Conservation (phyloP, 1,140 invertebrate genomes). For the Drosophila repleta region DNA sequence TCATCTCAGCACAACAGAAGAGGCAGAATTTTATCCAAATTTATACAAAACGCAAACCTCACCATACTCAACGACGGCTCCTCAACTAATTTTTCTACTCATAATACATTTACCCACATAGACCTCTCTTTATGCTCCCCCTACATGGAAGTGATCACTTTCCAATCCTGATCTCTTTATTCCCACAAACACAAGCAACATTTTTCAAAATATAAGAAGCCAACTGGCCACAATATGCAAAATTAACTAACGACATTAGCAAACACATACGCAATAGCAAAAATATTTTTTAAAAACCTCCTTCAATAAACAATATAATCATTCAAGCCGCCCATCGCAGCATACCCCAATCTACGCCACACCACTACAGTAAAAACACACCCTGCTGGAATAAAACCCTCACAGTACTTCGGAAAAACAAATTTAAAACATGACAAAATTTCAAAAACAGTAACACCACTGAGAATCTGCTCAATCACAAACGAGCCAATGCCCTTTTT, state of each 20-base stretch:
- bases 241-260: not conserved
- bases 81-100: too few species aligned
- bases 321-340: not conserved
- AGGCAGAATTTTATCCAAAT: not conserved
- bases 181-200: too few species aligned
- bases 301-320: not conserved
- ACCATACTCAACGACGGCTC: conserved; percentile 1
- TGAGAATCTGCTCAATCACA: too few species aligned
- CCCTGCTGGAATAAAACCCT: conserved; percentile 1
- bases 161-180: too few species aligned
- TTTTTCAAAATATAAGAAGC: too few species aligned
- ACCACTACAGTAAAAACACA: not conserved
- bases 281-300: not conserved
- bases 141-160: too few species aligned
- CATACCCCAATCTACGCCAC: not conserved
- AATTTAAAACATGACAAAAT: conserved; percentile 4
- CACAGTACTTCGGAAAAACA: not conserved
- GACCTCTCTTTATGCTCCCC: not conserved
- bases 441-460: too few species aligned
- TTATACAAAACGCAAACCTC: conserved; percentile 1
- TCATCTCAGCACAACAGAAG: too few species aligned
- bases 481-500: too few species aligned
- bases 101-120: not conserved
- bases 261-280: not conserved
- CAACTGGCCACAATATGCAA: too few species aligned